Conservation (phyloP, 2,888 invertebrate genomes). For the Bimastos eiseni region DNA sequence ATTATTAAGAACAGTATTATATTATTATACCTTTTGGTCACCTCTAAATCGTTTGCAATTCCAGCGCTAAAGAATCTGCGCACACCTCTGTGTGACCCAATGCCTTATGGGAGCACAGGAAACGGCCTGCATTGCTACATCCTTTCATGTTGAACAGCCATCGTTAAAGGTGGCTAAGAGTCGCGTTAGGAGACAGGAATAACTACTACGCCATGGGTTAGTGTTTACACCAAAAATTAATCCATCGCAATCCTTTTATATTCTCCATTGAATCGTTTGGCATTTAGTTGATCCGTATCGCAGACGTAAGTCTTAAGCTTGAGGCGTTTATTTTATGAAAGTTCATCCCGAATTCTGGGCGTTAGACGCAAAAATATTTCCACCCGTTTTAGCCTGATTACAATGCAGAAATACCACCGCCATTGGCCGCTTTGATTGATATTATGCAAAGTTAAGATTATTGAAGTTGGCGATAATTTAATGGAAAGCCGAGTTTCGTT, state of each 20-base stretch:
- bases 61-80: neutral
- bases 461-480: neutral
- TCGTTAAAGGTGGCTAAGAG: neutral
- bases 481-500: neutral
- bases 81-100: neutral
- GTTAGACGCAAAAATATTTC: neutral
- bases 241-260: neutral
- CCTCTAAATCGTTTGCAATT: no score
- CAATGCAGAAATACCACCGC: neutral
- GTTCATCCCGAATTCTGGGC: neutral
- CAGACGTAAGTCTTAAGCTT: neutral
- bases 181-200: neutral
- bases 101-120: neutral
- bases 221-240: neutral
- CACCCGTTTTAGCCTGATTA: neutral
- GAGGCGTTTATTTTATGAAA: neutral
- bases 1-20: no score
- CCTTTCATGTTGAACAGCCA: slow-evolving; percentile 6
- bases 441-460: neutral
- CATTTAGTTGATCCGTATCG: neutral
- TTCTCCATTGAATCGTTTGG: neutral
- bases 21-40: no score
- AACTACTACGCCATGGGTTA: neutral
- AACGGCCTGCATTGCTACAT: neutral
- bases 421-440: neutral